Percentiles rank a stretch among this genome's conserved stretches.
Conservation (phyloP, 2,888 invertebrate genomes). For the Hetaerina titia region DNA sequence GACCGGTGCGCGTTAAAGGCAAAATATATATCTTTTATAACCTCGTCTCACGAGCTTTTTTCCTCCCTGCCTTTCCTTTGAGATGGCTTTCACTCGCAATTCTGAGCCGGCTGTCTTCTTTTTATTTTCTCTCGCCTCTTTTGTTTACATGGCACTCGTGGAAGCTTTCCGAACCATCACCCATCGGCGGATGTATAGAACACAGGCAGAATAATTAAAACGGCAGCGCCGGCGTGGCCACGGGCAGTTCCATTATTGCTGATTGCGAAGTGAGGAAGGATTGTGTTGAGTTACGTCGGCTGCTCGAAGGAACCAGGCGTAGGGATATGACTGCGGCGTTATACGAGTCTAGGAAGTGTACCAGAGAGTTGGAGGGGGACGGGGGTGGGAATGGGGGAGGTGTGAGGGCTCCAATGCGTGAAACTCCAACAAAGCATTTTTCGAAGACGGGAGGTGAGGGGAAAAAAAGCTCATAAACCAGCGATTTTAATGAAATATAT, state of each 20-base stretch:
- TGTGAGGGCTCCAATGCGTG: neutral
- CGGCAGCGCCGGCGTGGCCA: neutral
- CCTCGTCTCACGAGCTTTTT: neutral
- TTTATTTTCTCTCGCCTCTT: neutral
- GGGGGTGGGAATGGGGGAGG: neutral
- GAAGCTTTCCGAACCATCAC: neutral
- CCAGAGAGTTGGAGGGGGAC: neutral
- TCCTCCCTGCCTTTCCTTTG: neutral
- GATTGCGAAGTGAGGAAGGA: neutral
- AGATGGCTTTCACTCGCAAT: neutral
- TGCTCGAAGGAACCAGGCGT: neutral
- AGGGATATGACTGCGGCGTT: neutral
- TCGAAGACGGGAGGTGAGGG: neutral
- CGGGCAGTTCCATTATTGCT: neutral
- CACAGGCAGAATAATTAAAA: neutral
- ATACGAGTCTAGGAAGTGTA: too few species aligned
- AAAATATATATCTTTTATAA: neutral
- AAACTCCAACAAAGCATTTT: neutral
- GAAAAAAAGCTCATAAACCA: neutral
- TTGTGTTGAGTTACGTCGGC: neutral
- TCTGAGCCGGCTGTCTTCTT: neutral
- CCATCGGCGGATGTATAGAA: neutral
- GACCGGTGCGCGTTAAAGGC: too few species aligned
- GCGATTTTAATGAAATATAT: too few species aligned
- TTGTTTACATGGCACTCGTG: neutral